These are phyloP conservation scores for Tympanuchus pallidicinctus DNA, from an alignment of 2,113 vertebrate genomes.

Conservation along the genomic window DNA sequence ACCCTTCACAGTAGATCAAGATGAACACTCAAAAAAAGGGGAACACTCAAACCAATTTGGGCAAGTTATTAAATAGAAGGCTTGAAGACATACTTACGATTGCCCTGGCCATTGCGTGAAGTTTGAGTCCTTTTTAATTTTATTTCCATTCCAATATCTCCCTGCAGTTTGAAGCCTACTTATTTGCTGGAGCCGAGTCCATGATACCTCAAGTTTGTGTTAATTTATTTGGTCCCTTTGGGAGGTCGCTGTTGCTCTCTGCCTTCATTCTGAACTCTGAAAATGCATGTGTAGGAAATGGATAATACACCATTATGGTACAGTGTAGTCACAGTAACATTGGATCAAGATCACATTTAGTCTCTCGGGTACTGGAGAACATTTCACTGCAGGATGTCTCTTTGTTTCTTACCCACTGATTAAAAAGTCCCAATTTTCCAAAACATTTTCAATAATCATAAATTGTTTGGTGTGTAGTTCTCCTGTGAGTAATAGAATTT, in stretches of 20 bases:
- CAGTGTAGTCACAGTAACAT: neutral
- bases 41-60: neutral
- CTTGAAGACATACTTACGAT: neutral
- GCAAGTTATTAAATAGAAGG: neutral
- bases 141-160: neutral
- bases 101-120: neutral
- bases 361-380: neutral
- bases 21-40: neutral
- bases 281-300: neutral
- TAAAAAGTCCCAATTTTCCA: neutral
- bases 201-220: neutral
- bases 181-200: neutral
- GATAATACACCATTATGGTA: neutral
- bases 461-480: neutral
- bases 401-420: neutral
- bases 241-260: neutral
- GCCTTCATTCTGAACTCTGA: neutral
- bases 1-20: neutral
- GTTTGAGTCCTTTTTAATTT: neutral
- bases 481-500: neutral
- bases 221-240: neutral
- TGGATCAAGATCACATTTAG: neutral
- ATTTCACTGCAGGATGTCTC: neutral
- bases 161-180: neutral
- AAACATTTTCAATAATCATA: accelerated